Conservation (phyloP, 2,113 vertebrate species). For the Podarcis muralis region DNA sequence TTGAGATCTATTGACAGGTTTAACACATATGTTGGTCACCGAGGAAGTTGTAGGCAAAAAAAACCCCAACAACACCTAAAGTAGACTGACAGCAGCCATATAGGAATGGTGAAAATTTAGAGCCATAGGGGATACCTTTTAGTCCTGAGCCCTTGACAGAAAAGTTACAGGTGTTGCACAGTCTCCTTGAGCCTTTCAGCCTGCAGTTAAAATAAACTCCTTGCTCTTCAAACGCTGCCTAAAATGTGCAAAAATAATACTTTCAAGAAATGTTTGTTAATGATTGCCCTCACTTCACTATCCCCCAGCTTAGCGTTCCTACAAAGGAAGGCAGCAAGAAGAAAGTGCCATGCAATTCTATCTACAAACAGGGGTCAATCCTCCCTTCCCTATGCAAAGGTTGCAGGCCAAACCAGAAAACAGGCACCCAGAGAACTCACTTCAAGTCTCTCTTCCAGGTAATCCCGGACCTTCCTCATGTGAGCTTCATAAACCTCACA, state of each 20-base stretch:
- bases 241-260: slow-evolving; percentile 3
- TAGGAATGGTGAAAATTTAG: accelerated
- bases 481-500: slow-evolving; percentile 82
- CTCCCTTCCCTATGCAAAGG: background rate
- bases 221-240: slow-evolving; percentile 84
- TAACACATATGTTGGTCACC: background rate
- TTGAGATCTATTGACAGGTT: background rate
- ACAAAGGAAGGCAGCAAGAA: background rate
- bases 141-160: slow-evolving; percentile 87
- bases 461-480: slow-evolving; percentile 81
- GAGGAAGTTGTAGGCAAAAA: background rate
- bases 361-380: background rate
- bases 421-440: slow-evolving; percentile 65
- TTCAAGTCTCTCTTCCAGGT: slow-evolving; percentile 87
- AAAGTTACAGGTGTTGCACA: slow-evolving; percentile 94
- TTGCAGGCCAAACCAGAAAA: background rate
- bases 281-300: accelerated
- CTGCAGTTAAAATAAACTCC: slow-evolving; percentile 85
- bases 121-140: slow-evolving; percentile 77
- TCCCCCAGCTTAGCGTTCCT: background rate
- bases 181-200: slow-evolving; percentile 78
- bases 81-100: background rate
- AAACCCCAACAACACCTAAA: background rate
- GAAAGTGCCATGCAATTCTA: background rate
- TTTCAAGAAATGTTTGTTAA: background rate